These are phyloP conservation scores for Proctacanthus coquilletti DNA, from an alignment of 1,140 invertebrate species.

Conservation along the genomic window DNA sequence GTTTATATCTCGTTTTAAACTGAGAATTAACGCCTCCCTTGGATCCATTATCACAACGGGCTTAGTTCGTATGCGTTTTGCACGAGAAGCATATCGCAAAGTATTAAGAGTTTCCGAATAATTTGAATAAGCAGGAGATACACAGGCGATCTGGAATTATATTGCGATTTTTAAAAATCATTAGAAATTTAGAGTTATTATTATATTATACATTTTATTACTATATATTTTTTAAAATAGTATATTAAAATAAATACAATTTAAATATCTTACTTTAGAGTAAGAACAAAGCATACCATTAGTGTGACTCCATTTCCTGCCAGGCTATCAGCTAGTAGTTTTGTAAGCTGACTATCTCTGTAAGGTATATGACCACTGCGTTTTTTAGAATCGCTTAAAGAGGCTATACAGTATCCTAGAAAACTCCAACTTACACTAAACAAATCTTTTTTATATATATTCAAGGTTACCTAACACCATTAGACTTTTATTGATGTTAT, in stretches of 20 bases:
- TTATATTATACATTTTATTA: too few species aligned
- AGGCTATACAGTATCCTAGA: constrained; percentile 83
- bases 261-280: neutral
- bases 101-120: constrained; percentile 84
- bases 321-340: constrained; percentile 83
- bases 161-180: neutral
- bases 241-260: too few species aligned
- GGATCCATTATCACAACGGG: constrained; percentile 91
- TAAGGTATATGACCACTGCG: constrained; percentile 80
- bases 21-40: constrained; percentile 77
- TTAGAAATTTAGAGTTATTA: too few species aligned
- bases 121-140: constrained; percentile 74
- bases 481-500: constrained; percentile 90
- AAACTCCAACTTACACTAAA: constrained; percentile 6
- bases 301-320: constrained; percentile 86
- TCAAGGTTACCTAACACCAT: constrained; percentile 71
- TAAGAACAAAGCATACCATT: constrained; percentile 47
- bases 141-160: constrained; percentile 80
- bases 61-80: constrained; percentile 77
- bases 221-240: too few species aligned
- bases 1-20: constrained; percentile 73
- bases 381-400: constrained; percentile 69
- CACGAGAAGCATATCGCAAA: constrained; percentile 69
- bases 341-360: constrained; percentile 83
- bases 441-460: neutral